phyloP scores from a whole-genome alignment of 2,113 vertebrate genomes.

The Chrysemys picta region DNA sequence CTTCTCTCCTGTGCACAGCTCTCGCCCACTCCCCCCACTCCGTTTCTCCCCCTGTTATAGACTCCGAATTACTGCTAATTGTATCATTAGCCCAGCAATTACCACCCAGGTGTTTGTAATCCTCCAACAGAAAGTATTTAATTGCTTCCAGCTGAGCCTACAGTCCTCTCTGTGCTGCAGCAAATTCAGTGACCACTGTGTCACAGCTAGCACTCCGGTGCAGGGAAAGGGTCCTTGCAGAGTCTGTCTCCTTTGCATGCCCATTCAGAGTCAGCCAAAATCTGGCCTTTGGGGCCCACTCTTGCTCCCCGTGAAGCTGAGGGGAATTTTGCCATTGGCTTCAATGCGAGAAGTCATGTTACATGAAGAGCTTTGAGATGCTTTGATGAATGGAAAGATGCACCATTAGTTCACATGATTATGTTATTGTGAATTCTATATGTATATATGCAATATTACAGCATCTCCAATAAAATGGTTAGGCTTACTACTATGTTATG shows the following conservation, averaged over 20 bases:
- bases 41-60: background rate
- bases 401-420: background rate
- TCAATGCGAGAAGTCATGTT: background rate
- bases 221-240: background rate
- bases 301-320: background rate
- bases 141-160: background rate
- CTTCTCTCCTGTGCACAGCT: background rate
- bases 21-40: background rate
- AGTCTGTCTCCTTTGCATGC: background rate
- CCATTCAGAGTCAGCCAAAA: background rate
- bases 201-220: background rate
- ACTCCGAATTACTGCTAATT: background rate
- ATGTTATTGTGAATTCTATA: background rate
- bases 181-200: background rate
- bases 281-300: background rate
- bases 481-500: background rate
- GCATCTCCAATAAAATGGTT: background rate
- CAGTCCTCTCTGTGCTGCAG: background rate
- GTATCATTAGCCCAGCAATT: background rate
- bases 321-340: background rate
- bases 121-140: background rate
- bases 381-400: background rate
- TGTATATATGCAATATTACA: background rate
- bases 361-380: background rate
- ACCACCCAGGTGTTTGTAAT: background rate